Percentiles rank a stretch among this genome's conserved stretches.
Evolutionary conservation across 2,888 invertebrate genomes (phyloP).

Genomic region (Zhuqinia jingwanae): DNA sequence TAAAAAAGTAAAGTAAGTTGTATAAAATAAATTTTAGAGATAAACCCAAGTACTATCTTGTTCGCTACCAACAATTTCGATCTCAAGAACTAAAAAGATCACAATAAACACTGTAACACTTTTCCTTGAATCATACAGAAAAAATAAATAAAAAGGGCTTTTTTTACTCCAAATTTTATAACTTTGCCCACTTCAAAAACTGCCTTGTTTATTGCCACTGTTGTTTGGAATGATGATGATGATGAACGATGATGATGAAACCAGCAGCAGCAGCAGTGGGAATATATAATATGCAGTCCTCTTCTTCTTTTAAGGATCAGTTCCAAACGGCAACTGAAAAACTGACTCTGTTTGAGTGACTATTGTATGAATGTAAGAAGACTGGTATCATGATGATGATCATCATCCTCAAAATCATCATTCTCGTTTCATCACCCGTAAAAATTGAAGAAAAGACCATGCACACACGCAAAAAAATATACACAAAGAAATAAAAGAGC

Average conservation of each 20-base stretch:
- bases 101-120: neutral
- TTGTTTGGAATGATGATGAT: neutral
- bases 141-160: neutral
- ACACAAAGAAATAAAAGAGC: no score
- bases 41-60: neutral
- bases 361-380: neutral
- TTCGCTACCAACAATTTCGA: neutral
- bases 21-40: slow-evolving; percentile 10
- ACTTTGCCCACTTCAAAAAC: slow-evolving; percentile 9
- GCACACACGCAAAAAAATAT: neutral
- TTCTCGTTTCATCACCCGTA: slow-evolving; percentile 17
- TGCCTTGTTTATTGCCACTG: slow-evolving; percentile 36
- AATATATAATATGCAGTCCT: neutral
- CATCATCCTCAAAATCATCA: neutral
- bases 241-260: neutral
- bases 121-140: no score
- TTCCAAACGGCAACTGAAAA: slow-evolving; percentile 35
- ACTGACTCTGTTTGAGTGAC: slow-evolving; percentile 1
- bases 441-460: slow-evolving; percentile 24
- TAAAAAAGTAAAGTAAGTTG: neutral
- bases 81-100: neutral
- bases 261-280: no score
- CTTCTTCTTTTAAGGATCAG: slow-evolving; percentile 34
- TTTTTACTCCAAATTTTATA: slow-evolving; percentile 30
- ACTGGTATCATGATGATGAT: slow-evolving; percentile 5